These are phyloP conservation scores for Leptocoma aspasia DNA, from an alignment of 2,113 vertebrate genomes.

Conservation along the genomic window DNA sequence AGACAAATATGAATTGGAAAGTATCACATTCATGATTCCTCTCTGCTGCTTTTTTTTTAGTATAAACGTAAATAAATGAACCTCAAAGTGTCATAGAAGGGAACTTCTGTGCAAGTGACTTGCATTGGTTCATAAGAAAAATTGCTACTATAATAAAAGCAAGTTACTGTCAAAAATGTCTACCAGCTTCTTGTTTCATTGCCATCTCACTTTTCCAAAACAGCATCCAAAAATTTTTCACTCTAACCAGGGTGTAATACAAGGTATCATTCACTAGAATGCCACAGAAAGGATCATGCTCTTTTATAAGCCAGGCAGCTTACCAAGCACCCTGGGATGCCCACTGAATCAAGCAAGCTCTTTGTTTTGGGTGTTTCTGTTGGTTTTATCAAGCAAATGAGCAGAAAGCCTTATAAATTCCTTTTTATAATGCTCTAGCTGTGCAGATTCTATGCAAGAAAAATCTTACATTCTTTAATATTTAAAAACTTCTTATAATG, in stretches of 20 bases:
- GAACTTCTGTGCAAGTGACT: neutral
- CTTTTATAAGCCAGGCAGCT: neutral
- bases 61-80: neutral
- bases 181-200: neutral
- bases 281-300: neutral
- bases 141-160: neutral
- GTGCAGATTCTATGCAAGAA: neutral
- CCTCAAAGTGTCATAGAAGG: neutral
- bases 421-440: neutral
- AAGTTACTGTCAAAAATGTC: neutral
- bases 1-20: neutral
- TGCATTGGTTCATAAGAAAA: neutral
- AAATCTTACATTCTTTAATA: neutral
- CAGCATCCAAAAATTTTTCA: neutral
- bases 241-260: neutral
- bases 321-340: neutral
- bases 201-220: neutral
- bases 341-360: neutral
- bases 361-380: neutral
- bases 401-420: neutral
- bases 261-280: neutral
- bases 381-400: neutral
- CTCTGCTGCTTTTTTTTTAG: neutral
- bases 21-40: neutral
- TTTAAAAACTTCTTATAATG: neutral